Evolutionary conservation across 2,888 invertebrate species (phyloP).

Genomic region (Heliconius sara): DNA sequence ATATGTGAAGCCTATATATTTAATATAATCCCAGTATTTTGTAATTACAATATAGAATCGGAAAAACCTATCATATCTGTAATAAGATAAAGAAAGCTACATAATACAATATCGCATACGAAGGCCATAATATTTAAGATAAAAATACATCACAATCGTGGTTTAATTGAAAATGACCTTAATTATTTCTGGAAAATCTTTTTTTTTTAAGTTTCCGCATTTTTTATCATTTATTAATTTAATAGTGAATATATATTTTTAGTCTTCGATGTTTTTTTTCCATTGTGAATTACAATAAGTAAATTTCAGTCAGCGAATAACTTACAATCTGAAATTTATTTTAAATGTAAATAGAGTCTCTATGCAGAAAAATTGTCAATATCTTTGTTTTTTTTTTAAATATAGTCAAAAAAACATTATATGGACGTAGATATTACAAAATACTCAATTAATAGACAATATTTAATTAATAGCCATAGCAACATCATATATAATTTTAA

Average conservation of each 20-base stretch:
- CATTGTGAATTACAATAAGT: background rate
- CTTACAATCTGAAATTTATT: no score
- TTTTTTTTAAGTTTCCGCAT: slow-evolving; percentile 15
- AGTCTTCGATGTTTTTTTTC: background rate
- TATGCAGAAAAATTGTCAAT: background rate
- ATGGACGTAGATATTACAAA: background rate
- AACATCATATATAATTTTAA: no score
- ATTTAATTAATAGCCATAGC: background rate
- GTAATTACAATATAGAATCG: background rate
- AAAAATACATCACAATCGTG: slow-evolving; percentile 2
- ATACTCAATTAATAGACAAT: background rate
- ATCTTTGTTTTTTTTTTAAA: background rate
- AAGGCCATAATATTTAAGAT: background rate
- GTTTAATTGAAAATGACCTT: slow-evolving; percentile 14
- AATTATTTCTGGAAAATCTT: slow-evolving; percentile 12
- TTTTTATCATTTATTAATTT: slow-evolving; percentile 10
- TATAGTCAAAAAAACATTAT: background rate
- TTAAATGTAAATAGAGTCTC: background rate
- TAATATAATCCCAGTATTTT: background rate
- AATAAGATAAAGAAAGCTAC: background rate
- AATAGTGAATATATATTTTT: background rate
- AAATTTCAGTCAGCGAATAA: background rate
- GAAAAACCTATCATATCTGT: background rate
- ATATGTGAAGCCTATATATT: background rate
- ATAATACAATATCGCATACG: background rate